Base-by-base conservation (phyloP, 2,888 invertebrate genomes). In the Thalpophila matura region DNA sequence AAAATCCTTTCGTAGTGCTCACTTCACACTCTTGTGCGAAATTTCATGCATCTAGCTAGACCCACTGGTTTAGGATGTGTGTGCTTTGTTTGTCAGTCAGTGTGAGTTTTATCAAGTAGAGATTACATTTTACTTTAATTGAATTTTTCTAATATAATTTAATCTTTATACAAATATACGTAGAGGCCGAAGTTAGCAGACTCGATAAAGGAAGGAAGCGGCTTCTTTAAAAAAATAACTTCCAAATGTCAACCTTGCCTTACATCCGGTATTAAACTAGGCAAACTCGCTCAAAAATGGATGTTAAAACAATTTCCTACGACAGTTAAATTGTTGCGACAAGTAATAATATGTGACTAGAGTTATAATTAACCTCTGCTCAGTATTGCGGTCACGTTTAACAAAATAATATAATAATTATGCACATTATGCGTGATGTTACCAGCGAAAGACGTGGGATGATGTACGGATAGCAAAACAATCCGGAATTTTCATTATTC, bases 351-450 rank as follows among this genome's bases (percentile, higher is more conserved):
- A 55, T 55, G 33, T 20, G 51, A 29, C 38, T 20, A 38, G 50
- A 49, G 22, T 45, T 56, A 58, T 56, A 67, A 75, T 74, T 71
- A 79, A 61, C 49, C 38, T 26, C 38, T 64, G 61, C 55, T 67
- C 45, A 61, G 71, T 66, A 61, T 63, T 55, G 53, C 64, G 60
- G 76, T 79, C 81, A 81, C 81, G 78, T 80, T 77, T 65, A 79
- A 73, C 74, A 37, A 72, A 78, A 78, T 74, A 73, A 74, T 73
- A 74, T 62, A 69, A 73, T 80, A 67, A 79, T 78, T 74, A 79
- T 72, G 63, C 63, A 71, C 64, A 74, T 73, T 70, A 77, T 64
- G 59, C 74, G 68, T 76, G 77, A 68, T 78, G 72, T 68, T 63
- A 60, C 63, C 50, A 61, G 74, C 49, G 37, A 50, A 40, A 55